Evolutionary conservation across 2,888 invertebrate genomes (phyloP).

Genomic region (Flabesymbios commensalis): DNA sequence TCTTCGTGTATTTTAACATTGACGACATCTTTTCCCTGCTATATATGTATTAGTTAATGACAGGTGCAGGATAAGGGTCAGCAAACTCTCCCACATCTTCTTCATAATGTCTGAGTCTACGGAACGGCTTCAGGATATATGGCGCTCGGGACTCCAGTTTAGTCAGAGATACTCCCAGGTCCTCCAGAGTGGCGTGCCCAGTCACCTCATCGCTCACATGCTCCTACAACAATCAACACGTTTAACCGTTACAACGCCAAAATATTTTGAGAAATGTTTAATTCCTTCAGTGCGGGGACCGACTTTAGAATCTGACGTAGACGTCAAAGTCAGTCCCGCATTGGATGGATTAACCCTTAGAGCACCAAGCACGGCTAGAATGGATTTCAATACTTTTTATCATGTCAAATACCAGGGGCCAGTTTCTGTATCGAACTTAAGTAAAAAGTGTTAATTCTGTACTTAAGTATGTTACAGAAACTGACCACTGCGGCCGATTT

Average conservation of each 20-base stretch:
- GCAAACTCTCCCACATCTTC: slow-evolving; percentile 78
- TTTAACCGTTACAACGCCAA: not conserved
- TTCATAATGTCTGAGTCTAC: slow-evolving; percentile 74
- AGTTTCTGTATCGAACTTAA: too few relatives aligned
- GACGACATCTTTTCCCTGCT: too few relatives aligned
- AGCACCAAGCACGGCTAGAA: too few relatives aligned
- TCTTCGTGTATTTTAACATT: too few relatives aligned
- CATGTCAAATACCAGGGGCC: too few relatives aligned
- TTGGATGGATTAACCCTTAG: too few relatives aligned
- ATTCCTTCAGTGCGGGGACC: too few relatives aligned
- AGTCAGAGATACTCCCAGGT: slow-evolving; percentile 80
- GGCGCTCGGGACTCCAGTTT: slow-evolving; percentile 79
- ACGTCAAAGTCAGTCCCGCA: too few relatives aligned
- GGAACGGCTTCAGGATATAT: slow-evolving; percentile 78
- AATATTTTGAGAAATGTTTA: not conserved
- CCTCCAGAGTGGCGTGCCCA: slow-evolving; percentile 76
- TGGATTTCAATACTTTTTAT: too few relatives aligned
- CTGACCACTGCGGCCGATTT: too few relatives aligned
- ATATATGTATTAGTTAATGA: slow-evolving; percentile 18
- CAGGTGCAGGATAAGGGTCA: slow-evolving; percentile 50
- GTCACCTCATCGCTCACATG: slow-evolving; percentile 73
- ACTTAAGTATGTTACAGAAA: too few relatives aligned
- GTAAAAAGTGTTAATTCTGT: too few relatives aligned
- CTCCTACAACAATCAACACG: slow-evolving; percentile 71
- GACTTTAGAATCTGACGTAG: not conserved